Base-by-base conservation (phyloP, 1,140 invertebrate genomes). In the Heliothis virescens region DNA sequence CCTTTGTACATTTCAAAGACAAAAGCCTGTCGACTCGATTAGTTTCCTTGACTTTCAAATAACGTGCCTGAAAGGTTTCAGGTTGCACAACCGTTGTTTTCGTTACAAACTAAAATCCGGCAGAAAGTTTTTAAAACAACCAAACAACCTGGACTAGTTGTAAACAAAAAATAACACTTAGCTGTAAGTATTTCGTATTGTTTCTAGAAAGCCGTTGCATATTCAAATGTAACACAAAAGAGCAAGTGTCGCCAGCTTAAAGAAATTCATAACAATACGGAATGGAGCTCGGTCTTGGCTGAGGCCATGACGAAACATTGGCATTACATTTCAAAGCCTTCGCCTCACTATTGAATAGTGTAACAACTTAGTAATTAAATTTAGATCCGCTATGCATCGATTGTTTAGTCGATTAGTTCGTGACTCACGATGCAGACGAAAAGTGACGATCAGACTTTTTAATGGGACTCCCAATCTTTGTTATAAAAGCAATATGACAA, bases 121-220 rank as follows among this genome's bases (percentile, higher is more conserved):
- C 81, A 77, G 79, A 83, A 82, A 84, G 79, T 78, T 74, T 73
- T 76, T 65, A 47, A 53, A 78, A 84, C 57, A 60, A 57, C 55
- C 55, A 57, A 79, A 67, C 53, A 59, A 65, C 60, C 34, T 57
- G 60, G 48, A 71, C 73, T 80, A 82, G 34, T 78, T 85, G 78
- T 81, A 83, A 87, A 87, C 76, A 84, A 80, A 79, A 83, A 78
- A 78, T 26, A 67, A 69, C 63, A 69, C 16, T 78, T 78, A 78
- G 48, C 16, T 84, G 18, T 55, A 71, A 76, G 67, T 82, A 67
- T 88, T 79, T 82, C 73, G 59, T 86, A 83, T 85, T 86, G 82
- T 88, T 84, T 84, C 83, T 82, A 88, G 90, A 90, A 92, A 89
- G 87, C 87, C 81, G 82, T 86, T 91, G 85, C 86, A 91, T 91